phyloP scores from a whole-genome alignment of 2,888 invertebrate genomes.

The Spatulosminthurus flaviceps region DNA sequence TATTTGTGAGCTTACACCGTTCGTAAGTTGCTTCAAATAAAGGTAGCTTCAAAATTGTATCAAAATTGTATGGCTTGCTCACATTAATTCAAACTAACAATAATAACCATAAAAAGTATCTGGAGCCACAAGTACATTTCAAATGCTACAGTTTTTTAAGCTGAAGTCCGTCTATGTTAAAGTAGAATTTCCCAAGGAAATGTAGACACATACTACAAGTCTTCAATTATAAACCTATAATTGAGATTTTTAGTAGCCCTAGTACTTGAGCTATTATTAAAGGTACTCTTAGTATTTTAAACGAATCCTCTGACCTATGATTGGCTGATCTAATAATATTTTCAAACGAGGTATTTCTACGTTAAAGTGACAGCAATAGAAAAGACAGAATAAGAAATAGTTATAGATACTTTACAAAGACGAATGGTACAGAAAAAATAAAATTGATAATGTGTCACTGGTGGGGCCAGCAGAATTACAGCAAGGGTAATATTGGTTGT shows the following conservation, averaged over 20 bases:
- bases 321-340: not conserved
- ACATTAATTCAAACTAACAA: not conserved
- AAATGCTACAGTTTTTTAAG: no score
- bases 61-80: not conserved
- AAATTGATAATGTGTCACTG: constrained; percentile 21
- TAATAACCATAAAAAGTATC: not conserved
- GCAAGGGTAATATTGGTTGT: constrained; percentile 19
- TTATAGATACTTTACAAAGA: not conserved
- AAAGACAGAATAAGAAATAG: not conserved
- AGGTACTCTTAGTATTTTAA: no score
- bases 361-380: not conserved
- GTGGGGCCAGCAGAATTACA: constrained; percentile 13
- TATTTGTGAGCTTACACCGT: no score
- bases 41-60: not conserved
- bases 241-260: no score
- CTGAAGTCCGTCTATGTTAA: no score
- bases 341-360: not conserved
- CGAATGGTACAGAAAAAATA: not conserved
- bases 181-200: no score
- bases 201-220: no score
- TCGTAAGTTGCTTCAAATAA: no score
- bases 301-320: not conserved
- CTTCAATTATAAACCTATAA: no score
- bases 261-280: no score
- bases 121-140: not conserved